Evolutionary conservation across 2,113 vertebrate species (phyloP), one percentile per base, ranked within the genome.

Genomic region (Forbesichthys papilliferus): DNA sequence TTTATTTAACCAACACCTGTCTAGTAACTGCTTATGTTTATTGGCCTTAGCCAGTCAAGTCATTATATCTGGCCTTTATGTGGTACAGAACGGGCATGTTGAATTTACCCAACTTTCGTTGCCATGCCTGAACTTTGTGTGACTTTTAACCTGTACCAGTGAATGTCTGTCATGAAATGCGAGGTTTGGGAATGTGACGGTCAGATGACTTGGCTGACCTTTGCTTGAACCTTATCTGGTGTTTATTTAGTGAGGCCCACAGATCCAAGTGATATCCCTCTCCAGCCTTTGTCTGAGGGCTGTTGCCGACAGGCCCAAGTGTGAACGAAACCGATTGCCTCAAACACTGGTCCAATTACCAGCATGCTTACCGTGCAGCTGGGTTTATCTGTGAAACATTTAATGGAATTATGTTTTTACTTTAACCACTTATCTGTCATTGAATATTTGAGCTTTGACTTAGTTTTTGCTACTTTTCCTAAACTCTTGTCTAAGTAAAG

Each of bases 151-250:
- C 84, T 82, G 84, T 82, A 70, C 64, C 68, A 60, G 74, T 75
- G 78, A 74, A 72, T 14, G 80, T 86, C 78, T 87, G 88, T 88
- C 87, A 81, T 77, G 85, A 85, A 90, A 84, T 68, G 74, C 80
- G 80, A 56, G 80, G 64, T 84, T 84, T 81, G 74, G 87, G 89
- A 92, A 92, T 91, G 91, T 78, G 87, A 88, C 49, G 83, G 92
- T 92, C 87, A 84, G 87, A 90, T 90, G 89, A 91, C 92, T 92
- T 78, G 53, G 68, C 77, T 75, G 90, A 92, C 92, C 93, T 90
- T 84, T 78, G 78, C 57, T 11, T 91, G 92, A 93, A 92, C 93
- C 84, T 87, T 85, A 84, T 82, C 88, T 90, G 90, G 83, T 89
- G 91, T 91, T 92, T 90, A 93, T 93, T 92, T 90, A 91, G 88